Evolutionary conservation across 2,113 vertebrate genomes (phyloP).

Genomic region (Psittacula cyanocephala): DNA sequence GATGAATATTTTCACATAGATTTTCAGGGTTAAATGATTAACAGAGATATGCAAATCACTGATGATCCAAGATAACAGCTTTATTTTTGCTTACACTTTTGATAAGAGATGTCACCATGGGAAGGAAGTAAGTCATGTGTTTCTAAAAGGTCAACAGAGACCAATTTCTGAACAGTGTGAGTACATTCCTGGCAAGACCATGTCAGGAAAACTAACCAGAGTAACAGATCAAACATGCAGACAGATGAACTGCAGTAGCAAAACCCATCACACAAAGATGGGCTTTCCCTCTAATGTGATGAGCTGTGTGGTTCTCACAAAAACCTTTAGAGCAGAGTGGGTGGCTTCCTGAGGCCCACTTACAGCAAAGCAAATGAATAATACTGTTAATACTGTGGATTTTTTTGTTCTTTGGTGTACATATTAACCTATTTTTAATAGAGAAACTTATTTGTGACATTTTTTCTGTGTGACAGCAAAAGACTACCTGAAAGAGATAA

Average conservation of each 20-base stretch:
- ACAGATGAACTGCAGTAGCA: not conserved
- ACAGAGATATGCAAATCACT: not conserved
- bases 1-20: not conserved
- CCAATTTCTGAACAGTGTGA: slow-evolving; percentile 2
- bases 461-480: not conserved
- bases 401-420: not conserved
- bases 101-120: not conserved
- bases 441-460: not conserved
- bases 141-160: slow-evolving; percentile 22
- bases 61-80: slow-evolving; percentile 1
- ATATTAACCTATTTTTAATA: not conserved
- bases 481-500: not conserved
- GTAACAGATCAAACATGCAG: not conserved
- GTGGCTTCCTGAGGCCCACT: not conserved
- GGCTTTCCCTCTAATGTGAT: not conserved
- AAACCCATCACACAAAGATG: not conserved
- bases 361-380: not conserved
- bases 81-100: not conserved
- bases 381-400: not conserved
- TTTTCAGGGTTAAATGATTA: slow-evolving; percentile 5
- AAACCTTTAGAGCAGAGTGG: not conserved
- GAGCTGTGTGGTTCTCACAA: not conserved
- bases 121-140: slow-evolving; percentile 36
- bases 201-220: not conserved
- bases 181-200: slow-evolving; percentile 8